Conservation (phyloP, 2,888 invertebrate genomes). For the Dusona sp. region DNA sequence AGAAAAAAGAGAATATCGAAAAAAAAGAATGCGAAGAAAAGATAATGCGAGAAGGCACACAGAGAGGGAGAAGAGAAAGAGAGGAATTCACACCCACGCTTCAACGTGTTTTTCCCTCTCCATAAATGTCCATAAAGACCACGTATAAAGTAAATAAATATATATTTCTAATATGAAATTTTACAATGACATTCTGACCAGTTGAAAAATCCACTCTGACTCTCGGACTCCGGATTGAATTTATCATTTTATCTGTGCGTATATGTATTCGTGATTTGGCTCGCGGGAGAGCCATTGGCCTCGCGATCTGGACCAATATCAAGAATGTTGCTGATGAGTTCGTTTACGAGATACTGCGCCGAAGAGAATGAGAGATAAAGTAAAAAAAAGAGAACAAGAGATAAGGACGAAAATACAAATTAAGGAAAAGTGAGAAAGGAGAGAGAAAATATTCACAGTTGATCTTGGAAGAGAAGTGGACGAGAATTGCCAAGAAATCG, state of each 20-base stretch:
- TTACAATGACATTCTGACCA: constrained; percentile 1
- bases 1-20: constrained; percentile 37
- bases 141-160: constrained; percentile 17
- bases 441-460: constrained; percentile 59
- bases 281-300: constrained; percentile 27
- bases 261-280: constrained; percentile 9
- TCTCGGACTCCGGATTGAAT: neutral
- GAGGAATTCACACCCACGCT: constrained; percentile 83
- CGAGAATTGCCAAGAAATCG: constrained; percentile 64
- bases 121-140: constrained; percentile 27
- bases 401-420: constrained; percentile 12
- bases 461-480: constrained; percentile 57
- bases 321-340: constrained; percentile 21
- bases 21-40: constrained; percentile 73
- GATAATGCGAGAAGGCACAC: constrained; percentile 80
- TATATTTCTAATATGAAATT: constrained; percentile 17
- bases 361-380: neutral
- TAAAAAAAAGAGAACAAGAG: constrained; percentile 21
- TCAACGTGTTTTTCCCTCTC: constrained; percentile 78
- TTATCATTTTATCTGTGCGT: neutral
- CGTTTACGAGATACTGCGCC: constrained; percentile 3
- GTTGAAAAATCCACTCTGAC: neutral
- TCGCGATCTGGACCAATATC: constrained; percentile 35
- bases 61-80: neutral
- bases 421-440: neutral